These are phyloP conservation scores for Hemaris fuciformis DNA, from an alignment of 2,888 invertebrate species.

Conservation along the genomic window DNA sequence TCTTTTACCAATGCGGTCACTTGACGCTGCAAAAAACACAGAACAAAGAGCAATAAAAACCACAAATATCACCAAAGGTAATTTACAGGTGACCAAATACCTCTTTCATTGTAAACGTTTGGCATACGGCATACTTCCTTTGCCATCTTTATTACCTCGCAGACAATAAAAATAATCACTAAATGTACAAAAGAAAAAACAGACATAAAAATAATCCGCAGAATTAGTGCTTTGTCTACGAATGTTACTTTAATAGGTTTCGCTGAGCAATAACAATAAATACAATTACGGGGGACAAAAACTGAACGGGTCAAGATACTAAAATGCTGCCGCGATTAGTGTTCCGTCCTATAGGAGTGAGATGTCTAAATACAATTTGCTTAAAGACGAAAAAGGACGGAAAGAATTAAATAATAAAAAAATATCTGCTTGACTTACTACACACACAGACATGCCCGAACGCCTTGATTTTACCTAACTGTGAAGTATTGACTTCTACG, in stretches of 20 bases:
- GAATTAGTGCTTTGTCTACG: slow-evolving; percentile 25
- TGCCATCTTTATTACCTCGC: background rate
- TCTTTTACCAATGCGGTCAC: too few species aligned
- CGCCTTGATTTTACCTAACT: too few species aligned
- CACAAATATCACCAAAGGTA: background rate
- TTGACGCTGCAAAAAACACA: background rate
- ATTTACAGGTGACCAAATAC: background rate
- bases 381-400: background rate
- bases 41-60: background rate
- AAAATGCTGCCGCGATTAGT: slow-evolving; percentile 7
- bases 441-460: too few species aligned
- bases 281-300: slow-evolving; percentile 37
- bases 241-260: slow-evolving; percentile 34
- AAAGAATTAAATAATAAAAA: background rate
- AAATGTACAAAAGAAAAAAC: slow-evolving; percentile 10
- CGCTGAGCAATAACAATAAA: slow-evolving; percentile 31
- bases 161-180: slow-evolving; percentile 21
- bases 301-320: slow-evolving; percentile 27
- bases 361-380: background rate
- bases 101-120: background rate
- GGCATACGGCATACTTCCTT: background rate
- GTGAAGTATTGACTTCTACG: too few species aligned
- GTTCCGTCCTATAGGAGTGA: background rate
- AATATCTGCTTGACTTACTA: background rate
- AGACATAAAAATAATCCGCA: slow-evolving; percentile 15